These are phyloP conservation scores for Candoia aspera DNA, from an alignment of 2,113 vertebrate genomes.

Conservation along the genomic window DNA sequence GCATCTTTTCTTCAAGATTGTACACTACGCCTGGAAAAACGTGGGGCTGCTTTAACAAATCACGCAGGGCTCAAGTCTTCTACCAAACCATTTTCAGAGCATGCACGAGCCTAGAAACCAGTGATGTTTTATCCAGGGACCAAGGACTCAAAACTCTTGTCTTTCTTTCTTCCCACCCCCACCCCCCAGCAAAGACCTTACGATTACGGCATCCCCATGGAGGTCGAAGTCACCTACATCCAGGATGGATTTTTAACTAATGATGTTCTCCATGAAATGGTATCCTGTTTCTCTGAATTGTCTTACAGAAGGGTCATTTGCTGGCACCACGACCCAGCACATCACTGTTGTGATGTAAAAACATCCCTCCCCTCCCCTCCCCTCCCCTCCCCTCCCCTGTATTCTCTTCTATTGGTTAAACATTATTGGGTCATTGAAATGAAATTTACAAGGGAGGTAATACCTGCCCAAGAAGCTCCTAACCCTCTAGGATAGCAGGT, in stretches of 20 bases:
- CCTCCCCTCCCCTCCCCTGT: too few relatives aligned
- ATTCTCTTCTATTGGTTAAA: not conserved
- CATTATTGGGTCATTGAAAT: not conserved
- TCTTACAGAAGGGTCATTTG: too few relatives aligned
- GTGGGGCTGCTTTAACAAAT: too few relatives aligned
- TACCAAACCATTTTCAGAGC: not conserved
- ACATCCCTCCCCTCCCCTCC: too few relatives aligned
- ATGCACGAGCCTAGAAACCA: not conserved
- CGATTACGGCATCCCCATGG: slow-evolving; percentile 95
- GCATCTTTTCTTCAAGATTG: too few relatives aligned
- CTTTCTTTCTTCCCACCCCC: not conserved
- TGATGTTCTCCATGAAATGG: slow-evolving; percentile 96
- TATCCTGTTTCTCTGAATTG: slow-evolving; percentile 42
- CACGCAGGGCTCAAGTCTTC: not conserved
- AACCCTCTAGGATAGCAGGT: not conserved
- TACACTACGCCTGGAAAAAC: too few relatives aligned
- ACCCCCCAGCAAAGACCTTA: slow-evolving; percentile 87
- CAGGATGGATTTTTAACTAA: slow-evolving; percentile 95
- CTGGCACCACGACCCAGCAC: not conserved
- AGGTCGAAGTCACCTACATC: slow-evolving; percentile 91
- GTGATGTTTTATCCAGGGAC: not conserved
- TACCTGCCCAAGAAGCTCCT: too few relatives aligned
- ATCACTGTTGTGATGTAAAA: not conserved
- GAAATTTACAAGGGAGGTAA: not conserved
- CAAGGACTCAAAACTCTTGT: not conserved